phyloP scores from a whole-genome alignment of 2,888 invertebrate species.

The Doris montereyensis region DNA sequence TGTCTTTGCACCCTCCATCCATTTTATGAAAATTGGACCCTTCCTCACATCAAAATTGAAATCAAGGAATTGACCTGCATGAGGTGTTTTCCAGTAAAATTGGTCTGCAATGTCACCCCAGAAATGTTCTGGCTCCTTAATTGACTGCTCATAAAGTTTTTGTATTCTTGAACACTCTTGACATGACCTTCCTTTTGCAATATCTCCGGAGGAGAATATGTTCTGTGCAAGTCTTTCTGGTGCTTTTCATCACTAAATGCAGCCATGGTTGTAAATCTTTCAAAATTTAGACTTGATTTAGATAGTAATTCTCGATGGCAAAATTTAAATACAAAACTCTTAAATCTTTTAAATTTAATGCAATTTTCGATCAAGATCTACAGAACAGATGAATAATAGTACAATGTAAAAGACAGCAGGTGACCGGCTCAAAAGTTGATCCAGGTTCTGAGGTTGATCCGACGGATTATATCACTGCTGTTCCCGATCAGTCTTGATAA shows the following conservation, averaged over 20 bases:
- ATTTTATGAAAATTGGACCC: constrained; percentile 92
- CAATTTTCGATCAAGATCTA: no score
- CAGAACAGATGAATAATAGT: no score
- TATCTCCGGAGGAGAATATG: constrained; percentile 57
- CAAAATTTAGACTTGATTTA: no score
- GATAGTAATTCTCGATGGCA: no score
- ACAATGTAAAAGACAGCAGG: no score
- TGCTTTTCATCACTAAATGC: constrained; percentile 11
- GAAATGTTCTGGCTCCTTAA: constrained; percentile 90
- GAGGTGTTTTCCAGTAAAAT: constrained; percentile 86
- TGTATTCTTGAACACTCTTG: constrained; percentile 84
- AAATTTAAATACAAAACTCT: no score
- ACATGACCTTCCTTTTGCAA: constrained; percentile 75
- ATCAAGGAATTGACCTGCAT: constrained; percentile 83
- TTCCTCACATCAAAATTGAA: constrained; percentile 92
- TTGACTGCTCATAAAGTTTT: constrained; percentile 87
- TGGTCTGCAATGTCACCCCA: constrained; percentile 95
- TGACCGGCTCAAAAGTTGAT: no score
- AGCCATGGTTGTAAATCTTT: no score
- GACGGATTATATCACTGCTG: no score
- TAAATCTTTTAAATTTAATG: no score
- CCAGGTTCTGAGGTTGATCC: no score
- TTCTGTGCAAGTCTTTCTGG: constrained; percentile 24
- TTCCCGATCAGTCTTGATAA: no score
- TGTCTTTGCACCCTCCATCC: constrained; percentile 95